Conservation (phyloP, 2,888 invertebrate genomes). For the Dendrolimus houi region DNA sequence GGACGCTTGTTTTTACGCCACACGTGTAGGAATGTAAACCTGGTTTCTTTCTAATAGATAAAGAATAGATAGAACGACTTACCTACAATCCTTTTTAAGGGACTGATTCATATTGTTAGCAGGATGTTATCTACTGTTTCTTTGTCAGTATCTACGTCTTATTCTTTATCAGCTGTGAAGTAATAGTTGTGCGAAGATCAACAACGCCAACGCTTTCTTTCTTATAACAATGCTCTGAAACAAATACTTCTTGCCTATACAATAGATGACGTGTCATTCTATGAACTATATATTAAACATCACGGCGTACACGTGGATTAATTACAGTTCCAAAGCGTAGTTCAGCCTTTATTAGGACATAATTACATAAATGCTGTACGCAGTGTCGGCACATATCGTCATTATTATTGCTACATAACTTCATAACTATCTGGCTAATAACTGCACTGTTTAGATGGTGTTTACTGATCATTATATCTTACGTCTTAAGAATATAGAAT, state of each 20-base stretch:
- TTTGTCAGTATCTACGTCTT: too few relatives aligned
- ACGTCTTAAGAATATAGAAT: background rate
- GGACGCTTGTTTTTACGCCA: conserved; percentile 25
- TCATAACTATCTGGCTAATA: too few relatives aligned
- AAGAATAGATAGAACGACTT: conserved; percentile 8
- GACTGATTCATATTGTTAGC: background rate
- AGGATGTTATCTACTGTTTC: background rate
- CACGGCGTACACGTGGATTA: background rate
- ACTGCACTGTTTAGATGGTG: background rate
- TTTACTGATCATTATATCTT: background rate
- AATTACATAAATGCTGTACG: background rate
- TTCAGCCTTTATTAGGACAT: background rate
- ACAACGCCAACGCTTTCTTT: too few relatives aligned
- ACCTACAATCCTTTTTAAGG: conserved; percentile 8
- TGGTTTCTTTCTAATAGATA: conserved; percentile 13
- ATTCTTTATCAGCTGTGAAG: too few relatives aligned
- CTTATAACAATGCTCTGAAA: too few relatives aligned
- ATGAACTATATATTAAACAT: too few relatives aligned
- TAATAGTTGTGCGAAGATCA: too few relatives aligned
- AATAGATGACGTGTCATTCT: too few relatives aligned
- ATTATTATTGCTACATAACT: background rate
- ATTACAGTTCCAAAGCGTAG: background rate
- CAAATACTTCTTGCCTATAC: too few relatives aligned
- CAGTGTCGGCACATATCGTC: background rate
- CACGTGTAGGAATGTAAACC: conserved; percentile 20